These are phyloP conservation scores for Drosophila trichaetosa DNA, from an alignment of 2,888 invertebrate genomes.

Conservation along the genomic window DNA sequence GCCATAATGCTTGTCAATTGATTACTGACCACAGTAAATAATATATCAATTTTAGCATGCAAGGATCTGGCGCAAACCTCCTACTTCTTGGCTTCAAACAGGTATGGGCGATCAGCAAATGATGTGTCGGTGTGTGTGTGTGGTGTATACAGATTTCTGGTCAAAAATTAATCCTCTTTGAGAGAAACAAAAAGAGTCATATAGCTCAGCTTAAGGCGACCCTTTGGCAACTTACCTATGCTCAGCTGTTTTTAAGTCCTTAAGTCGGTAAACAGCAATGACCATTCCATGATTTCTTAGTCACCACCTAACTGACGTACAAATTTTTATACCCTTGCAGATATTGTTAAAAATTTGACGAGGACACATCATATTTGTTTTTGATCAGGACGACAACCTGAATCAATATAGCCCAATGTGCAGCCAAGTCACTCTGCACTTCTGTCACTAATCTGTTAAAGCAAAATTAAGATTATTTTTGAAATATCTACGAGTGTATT, in stretches of 20 bases:
- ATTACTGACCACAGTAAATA: constrained; percentile 52
- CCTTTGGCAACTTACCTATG: constrained; percentile 24
- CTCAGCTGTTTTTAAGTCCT: constrained; percentile 1
- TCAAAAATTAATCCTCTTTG: background rate
- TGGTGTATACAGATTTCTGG: background rate
- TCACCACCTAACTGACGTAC: background rate
- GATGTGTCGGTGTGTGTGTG: constrained; percentile 11
- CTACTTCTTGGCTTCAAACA: constrained; percentile 99
- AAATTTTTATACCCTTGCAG: background rate
- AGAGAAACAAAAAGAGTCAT: constrained; percentile 18
- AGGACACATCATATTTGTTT: background rate
- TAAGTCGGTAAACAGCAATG: background rate
- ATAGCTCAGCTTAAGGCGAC: background rate
- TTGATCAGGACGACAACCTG: background rate
- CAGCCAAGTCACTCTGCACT: background rate
- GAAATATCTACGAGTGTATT: background rate
- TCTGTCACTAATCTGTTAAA: background rate
- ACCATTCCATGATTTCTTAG: constrained; percentile 15
- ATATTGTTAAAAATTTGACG: constrained; percentile 1
- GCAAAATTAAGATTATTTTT: background rate
- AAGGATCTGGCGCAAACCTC: constrained; percentile 99
- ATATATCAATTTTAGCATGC: constrained; percentile 88
- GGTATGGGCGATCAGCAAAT: constrained; percentile 86
- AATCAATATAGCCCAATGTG: background rate
- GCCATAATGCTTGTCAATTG: constrained; percentile 44